Conservation (phyloP, 2,797 vertebrate genomes). For the Cephalopachus bancanus region DNA sequence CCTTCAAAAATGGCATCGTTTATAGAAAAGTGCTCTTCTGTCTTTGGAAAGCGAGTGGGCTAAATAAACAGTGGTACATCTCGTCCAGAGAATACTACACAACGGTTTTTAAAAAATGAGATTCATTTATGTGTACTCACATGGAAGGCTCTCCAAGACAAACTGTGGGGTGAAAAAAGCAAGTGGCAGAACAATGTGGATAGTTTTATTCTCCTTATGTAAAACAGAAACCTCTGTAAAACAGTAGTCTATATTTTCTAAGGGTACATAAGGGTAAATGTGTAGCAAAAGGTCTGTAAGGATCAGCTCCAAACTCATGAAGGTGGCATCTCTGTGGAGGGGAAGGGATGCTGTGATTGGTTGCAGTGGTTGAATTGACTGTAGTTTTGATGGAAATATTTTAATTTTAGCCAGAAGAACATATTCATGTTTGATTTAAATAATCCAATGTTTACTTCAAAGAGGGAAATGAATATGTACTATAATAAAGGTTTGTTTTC, state of each 20-base stretch:
- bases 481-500: neutral
- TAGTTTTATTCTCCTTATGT: neutral
- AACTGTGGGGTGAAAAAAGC: neutral
- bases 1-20: conserved; percentile 60
- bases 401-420: conserved; percentile 27
- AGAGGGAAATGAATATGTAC: neutral
- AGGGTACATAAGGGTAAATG: too few species aligned
- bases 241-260: neutral
- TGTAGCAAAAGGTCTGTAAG: neutral
- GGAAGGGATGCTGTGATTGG: neutral
- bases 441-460: conserved; percentile 35
- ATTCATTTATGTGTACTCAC: neutral
- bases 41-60: conserved; percentile 75
- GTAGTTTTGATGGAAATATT: neutral
- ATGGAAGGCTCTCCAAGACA: conserved; percentile 31
- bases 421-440: conserved; percentile 14
- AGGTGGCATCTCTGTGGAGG: neutral
- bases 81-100: conserved; percentile 42
- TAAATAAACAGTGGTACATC: conserved; percentile 13
- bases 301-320: neutral
- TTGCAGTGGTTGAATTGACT: neutral
- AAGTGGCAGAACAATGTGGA: neutral
- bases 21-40: conserved; percentile 75
- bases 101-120: neutral
- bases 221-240: neutral